Percentiles rank a stretch among this genome's conserved stretches.
Conservation (phyloP, 2,113 vertebrate genomes). For the Nanorana parkeri region DNA sequence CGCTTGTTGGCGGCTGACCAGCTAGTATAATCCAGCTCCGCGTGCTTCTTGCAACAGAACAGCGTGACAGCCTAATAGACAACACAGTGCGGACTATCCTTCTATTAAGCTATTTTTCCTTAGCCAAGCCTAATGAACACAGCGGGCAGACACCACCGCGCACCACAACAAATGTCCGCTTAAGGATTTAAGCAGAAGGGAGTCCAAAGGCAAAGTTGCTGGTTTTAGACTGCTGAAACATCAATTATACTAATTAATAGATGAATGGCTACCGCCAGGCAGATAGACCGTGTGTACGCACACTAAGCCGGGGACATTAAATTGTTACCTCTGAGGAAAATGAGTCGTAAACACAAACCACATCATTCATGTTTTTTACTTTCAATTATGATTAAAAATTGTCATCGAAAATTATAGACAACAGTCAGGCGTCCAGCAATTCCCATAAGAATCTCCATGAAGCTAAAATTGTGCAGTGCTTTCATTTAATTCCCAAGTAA, state of each 20-base stretch:
- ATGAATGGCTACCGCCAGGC: slow-evolving; percentile 1
- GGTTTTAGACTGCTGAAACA: neutral
- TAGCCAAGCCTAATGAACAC: neutral
- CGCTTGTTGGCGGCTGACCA: neutral
- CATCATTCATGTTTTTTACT: neutral
- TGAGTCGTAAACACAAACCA: neutral
- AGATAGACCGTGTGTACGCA: neutral
- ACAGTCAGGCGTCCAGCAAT: too few relatives aligned
- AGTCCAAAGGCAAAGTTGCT: neutral
- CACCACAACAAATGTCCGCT: slow-evolving; percentile 17
- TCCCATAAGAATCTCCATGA: too few relatives aligned
- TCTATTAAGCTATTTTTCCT: slow-evolving; percentile 5
- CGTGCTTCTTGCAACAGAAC: slow-evolving; percentile 7
- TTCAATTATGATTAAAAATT: neutral
- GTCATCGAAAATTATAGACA: neutral
- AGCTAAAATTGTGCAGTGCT: too few relatives aligned
- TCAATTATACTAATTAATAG: slow-evolving; percentile 38
- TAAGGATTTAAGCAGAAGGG: slow-evolving; percentile 49
- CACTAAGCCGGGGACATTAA: neutral
- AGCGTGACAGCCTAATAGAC: neutral
- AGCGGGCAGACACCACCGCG: slow-evolving; percentile 1
- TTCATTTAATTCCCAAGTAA: too few relatives aligned
- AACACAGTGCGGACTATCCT: neutral
- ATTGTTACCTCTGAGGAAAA: neutral
- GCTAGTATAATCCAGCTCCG: neutral